These are phyloP conservation scores for Alcis repandata DNA, from an alignment of 2,888 invertebrate species.

Conservation along the genomic window DNA sequence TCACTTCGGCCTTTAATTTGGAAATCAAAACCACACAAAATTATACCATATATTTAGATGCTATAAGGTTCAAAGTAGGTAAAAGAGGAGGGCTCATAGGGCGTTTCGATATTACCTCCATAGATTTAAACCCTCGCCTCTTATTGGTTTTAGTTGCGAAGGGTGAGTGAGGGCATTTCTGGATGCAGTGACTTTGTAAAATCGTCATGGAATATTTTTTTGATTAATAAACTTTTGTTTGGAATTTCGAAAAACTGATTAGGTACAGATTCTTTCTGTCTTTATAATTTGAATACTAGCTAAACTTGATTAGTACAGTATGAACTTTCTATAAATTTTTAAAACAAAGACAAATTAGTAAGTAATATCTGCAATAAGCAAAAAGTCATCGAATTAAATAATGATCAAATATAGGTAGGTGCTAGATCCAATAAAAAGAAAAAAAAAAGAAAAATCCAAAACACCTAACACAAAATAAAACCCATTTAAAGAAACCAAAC, in stretches of 20 bases:
- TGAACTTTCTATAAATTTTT: too few relatives aligned
- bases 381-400: too few relatives aligned
- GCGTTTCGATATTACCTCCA: slow-evolving; percentile 67
- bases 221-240: slow-evolving; percentile 13
- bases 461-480: not conserved
- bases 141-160: slow-evolving; percentile 82
- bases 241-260: not conserved
- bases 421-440: not conserved
- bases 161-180: slow-evolving; percentile 72
- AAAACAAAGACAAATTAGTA: too few relatives aligned
- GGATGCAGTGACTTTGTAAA: slow-evolving; percentile 72
- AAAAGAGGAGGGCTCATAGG: slow-evolving; percentile 59
- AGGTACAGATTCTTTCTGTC: too few relatives aligned
- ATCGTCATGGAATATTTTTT: slow-evolving; percentile 50
- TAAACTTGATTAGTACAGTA: too few relatives aligned
- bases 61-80: slow-evolving; percentile 54
- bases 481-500: not conserved
- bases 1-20: slow-evolving; percentile 66
- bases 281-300: too few relatives aligned
- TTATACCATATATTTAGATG: slow-evolving; percentile 9
- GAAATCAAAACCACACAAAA: slow-evolving; percentile 46
- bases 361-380: too few relatives aligned
- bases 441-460: not conserved
- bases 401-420: not conserved
- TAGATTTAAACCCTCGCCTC: slow-evolving; percentile 75